phyloP scores from a whole-genome alignment of 2,888 invertebrate genomes.

The Pandemis corylana region DNA sequence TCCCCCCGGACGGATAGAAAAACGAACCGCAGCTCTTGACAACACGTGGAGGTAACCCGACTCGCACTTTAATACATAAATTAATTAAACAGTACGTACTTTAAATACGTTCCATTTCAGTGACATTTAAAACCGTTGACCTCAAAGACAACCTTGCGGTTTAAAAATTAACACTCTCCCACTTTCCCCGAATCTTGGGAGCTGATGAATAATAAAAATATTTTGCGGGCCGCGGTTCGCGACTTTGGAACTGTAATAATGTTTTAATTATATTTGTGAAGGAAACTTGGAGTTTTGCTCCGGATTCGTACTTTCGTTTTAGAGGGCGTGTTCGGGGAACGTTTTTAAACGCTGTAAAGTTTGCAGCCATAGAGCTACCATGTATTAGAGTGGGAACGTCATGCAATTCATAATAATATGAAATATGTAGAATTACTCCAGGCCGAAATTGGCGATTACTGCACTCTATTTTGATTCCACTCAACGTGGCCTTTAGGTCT shows the following conservation, averaged over 20 bases:
- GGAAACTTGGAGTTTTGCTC: conserved; percentile 32
- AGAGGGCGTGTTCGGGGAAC: conserved; percentile 32
- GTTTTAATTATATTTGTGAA: conserved; percentile 61
- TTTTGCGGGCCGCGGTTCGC: conserved; percentile 55
- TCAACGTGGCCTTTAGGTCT: too few relatives aligned
- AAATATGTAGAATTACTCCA: too few relatives aligned
- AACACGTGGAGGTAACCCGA: too few relatives aligned
- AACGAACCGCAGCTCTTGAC: too few relatives aligned
- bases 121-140: neutral
- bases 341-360: conserved; percentile 19
- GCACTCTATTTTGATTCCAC: too few relatives aligned
- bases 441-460: too few relatives aligned
- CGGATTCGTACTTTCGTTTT: conserved; percentile 34
- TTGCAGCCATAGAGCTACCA: neutral
- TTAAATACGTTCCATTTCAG: neutral
- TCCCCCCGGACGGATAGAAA: too few relatives aligned
- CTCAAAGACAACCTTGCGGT: conserved; percentile 60
- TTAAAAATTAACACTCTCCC: conserved; percentile 78
- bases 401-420: too few relatives aligned
- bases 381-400: too few relatives aligned
- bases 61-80: too few relatives aligned
- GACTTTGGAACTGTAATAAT: conserved; percentile 62
- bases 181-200: conserved; percentile 61
- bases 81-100: too few relatives aligned
- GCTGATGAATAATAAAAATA: conserved; percentile 70